Base-by-base conservation (phyloP, 1,140 invertebrate genomes). In the Cydia pomonella region DNA sequence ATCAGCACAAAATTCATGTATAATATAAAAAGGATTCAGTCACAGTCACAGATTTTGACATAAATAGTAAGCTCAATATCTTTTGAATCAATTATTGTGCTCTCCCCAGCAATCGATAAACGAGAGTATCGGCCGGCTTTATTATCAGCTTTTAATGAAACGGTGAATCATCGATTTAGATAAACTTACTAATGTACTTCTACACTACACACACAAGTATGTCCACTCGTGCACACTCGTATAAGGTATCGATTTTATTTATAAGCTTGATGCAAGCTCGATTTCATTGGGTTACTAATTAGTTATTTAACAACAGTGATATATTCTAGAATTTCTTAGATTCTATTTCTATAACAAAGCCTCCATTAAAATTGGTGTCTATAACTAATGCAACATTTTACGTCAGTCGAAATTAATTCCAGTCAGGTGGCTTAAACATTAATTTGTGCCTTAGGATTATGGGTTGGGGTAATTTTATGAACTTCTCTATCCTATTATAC, bases 101-200 rank as follows among this genome's bases (percentile, higher is more conserved):
- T n/a, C 16, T 66, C n/a, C 23, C 64, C 64, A 21, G 29, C 29
- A 41, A 69, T 18, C 64, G 33, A 69, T 69, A 69, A 69, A 41
- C 64, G 64, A 33, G 64, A 69, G 64, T 69, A 21, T 69, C 29
- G 33, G 6, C 64, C 64, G 29, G 29, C 64, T 69, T n/a, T n/a
- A n/a, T n/a, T 69, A 69, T 69, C 64, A 69, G 64, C 64, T 69
- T 69, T 69, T 69, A 69, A 69, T 69, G 64, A 41, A 41, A 38
- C 27, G n/a, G 27, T 69, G 64, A 69, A 69, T 38, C 29, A 69
- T 38, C 64, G 27, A 69, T 69, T 27, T 69, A 69, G 64, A 69
- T 69, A 69, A 69, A 69, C 64, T 69, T 21, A 69, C 64, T 69
- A 69, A 69, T 69, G 64, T 69, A 69, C 16, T 38, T 69, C 27